phyloP scores from a whole-genome alignment of 2,888 invertebrate genomes.

The Spisula subtruncata region DNA sequence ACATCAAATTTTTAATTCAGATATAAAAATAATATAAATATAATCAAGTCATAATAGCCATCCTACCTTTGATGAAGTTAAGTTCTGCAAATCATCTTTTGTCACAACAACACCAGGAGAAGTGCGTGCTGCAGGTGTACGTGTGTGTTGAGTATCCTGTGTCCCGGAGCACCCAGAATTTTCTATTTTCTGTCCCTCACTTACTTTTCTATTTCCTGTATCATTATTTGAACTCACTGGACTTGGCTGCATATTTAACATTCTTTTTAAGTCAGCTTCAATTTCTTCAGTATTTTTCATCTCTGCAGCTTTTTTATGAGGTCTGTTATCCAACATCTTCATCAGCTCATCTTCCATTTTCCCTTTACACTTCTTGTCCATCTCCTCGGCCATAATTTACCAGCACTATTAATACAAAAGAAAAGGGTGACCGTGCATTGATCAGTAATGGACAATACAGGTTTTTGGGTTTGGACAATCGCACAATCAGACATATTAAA shows the following conservation, averaged over 20 bases:
- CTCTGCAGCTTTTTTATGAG: constrained; percentile 41
- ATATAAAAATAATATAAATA: no score
- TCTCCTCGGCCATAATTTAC: constrained; percentile 15
- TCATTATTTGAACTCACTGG: not conserved
- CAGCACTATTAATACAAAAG: not conserved
- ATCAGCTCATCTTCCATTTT: constrained; percentile 28
- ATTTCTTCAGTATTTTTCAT: constrained; percentile 63
- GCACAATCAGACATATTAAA: no score
- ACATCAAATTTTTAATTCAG: no score
- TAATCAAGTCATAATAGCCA: no score
- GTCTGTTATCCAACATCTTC: constrained; percentile 24
- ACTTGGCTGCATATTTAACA: constrained; percentile 61
- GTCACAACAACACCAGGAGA: constrained; percentile 35
- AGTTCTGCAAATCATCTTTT: constrained; percentile 34
- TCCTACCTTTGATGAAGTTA: constrained; percentile 36
- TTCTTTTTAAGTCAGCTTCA: constrained; percentile 66
- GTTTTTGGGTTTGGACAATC: not conserved
- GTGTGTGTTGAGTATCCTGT: not conserved
- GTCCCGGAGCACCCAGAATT: not conserved
- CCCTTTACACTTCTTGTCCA: not conserved
- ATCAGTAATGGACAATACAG: not conserved
- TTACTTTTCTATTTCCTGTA: not conserved
- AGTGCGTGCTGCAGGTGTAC: no score
- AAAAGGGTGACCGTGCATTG: not conserved
- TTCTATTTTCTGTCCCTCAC: not conserved